Evolutionary conservation across 1,140 invertebrate genomes (phyloP).

Genomic region (Telenomus remus): DNA sequence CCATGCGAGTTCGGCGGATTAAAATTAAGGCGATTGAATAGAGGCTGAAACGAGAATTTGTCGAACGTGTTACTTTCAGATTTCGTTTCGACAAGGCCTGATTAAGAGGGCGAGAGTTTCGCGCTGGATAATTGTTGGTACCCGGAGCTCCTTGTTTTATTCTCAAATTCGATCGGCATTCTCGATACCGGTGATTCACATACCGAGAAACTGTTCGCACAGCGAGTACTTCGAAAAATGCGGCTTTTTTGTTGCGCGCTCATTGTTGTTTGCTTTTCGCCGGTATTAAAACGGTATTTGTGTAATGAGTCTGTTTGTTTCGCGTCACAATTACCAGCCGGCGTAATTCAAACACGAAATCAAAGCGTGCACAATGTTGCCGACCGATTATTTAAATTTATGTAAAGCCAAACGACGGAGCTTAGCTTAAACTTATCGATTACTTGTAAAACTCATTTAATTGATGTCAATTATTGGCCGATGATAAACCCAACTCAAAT

Average conservation of each 20-base stretch:
- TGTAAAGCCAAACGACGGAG: slow-evolving; percentile 6
- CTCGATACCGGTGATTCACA: background rate
- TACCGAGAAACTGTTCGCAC: too few relatives aligned
- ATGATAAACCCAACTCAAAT: slow-evolving; percentile 19
- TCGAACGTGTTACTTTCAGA: too few relatives aligned
- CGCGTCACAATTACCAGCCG: slow-evolving; percentile 13
- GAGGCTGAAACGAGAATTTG: too few relatives aligned
- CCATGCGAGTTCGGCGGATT: too few relatives aligned
- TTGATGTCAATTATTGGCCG: slow-evolving; percentile 37
- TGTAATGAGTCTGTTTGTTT: slow-evolving; percentile 20
- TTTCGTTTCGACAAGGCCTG: too few relatives aligned
- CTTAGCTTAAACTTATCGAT: background rate
- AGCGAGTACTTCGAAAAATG: background rate
- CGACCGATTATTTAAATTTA: slow-evolving; percentile 37
- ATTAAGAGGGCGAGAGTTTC: too few relatives aligned
- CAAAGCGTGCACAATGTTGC: slow-evolving; percentile 19
- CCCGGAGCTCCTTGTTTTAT: background rate
- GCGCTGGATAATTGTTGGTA: background rate
- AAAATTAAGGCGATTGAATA: too few relatives aligned
- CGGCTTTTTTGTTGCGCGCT: background rate
- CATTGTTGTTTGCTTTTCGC: too few relatives aligned
- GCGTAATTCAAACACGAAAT: slow-evolving; percentile 3
- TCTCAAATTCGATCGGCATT: slow-evolving; percentile 11
- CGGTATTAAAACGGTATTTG: background rate
- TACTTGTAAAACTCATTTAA: slow-evolving; percentile 6